These are phyloP conservation scores for Listrodromus nycthemerus DNA, from an alignment of 2,888 invertebrate species.

Conservation along the genomic window DNA sequence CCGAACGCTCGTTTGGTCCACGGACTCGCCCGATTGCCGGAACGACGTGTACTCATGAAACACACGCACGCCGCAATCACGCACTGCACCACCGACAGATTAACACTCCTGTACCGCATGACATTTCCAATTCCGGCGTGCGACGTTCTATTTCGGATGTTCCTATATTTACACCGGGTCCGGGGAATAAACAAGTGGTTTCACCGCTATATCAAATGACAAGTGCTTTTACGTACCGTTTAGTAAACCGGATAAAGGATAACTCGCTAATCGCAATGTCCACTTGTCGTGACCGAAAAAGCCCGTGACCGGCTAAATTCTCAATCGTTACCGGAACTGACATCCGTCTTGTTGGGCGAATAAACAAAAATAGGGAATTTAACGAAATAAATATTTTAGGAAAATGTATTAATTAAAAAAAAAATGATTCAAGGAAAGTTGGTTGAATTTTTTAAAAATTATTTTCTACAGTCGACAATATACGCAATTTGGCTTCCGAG, in stretches of 20 bases:
- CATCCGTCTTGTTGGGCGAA: not conserved
- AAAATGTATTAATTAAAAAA: not conserved
- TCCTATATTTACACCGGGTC: constrained; percentile 68
- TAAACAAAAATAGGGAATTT: not conserved
- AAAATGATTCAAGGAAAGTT: not conserved
- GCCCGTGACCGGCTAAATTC: not conserved
- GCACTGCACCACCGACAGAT: constrained; percentile 16
- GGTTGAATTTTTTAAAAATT: not conserved
- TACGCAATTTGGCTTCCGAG: not conserved
- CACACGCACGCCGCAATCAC: constrained; percentile 20
- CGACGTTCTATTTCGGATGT: constrained; percentile 65
- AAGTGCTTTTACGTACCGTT: constrained; percentile 31
- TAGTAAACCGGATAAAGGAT: constrained; percentile 16
- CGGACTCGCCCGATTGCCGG: constrained; percentile 13
- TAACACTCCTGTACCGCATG: constrained; percentile 59
- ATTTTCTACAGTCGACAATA: not conserved
- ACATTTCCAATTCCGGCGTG: constrained; percentile 70
- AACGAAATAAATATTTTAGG: not conserved
- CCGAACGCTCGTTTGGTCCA: constrained; percentile 24
- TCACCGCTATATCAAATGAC: constrained; percentile 66
- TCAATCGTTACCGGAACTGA: not conserved
- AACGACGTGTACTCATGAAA: constrained; percentile 10
- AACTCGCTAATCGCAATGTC: constrained; percentile 5
- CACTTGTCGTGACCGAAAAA: constrained; percentile 11
- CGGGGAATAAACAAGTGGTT: constrained; percentile 71